Conservation (phyloP, 2,888 invertebrate species). For the Hypomecis punctinalis region DNA sequence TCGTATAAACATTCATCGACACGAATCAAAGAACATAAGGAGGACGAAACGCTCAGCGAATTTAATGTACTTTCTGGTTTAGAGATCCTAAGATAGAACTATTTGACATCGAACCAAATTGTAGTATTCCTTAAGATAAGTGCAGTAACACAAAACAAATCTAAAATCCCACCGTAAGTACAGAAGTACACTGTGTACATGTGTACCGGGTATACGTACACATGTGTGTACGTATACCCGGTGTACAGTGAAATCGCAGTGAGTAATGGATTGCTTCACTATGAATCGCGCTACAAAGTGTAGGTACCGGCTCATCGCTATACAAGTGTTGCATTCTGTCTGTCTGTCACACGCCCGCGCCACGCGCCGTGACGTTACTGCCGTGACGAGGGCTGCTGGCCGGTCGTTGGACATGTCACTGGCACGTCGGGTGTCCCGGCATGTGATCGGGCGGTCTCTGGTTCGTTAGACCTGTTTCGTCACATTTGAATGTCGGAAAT, state of each 20-base stretch:
- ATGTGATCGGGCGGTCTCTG: neutral
- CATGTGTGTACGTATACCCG: neutral
- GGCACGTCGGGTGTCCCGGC: neutral
- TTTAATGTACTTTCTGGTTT: no score
- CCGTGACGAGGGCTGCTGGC: neutral
- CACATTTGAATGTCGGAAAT: no score
- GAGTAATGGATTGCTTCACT: constrained; percentile 3
- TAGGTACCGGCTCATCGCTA: neutral
- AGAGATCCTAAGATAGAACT: no score
- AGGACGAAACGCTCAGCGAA: no score
- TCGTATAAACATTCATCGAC: no score
- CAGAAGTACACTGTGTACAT: no score
- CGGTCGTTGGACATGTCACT: neutral
- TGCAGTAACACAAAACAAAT: no score
- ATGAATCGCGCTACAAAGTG: neutral
- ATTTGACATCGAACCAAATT: no score
- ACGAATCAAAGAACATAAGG: no score
- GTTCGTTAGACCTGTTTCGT: neutral
- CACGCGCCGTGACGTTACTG: neutral
- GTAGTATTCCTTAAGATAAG: no score
- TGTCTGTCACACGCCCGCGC: constrained; percentile 1
- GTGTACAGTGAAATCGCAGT: neutral
- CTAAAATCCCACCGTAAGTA: no score
- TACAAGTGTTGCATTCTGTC: constrained; percentile 2
- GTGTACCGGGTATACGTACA: no score